Evolutionary conservation across 1,140 invertebrate genomes (phyloP), one percentile per base, ranked within the genome.

Genomic region (Calliopsis andreniformis): DNA sequence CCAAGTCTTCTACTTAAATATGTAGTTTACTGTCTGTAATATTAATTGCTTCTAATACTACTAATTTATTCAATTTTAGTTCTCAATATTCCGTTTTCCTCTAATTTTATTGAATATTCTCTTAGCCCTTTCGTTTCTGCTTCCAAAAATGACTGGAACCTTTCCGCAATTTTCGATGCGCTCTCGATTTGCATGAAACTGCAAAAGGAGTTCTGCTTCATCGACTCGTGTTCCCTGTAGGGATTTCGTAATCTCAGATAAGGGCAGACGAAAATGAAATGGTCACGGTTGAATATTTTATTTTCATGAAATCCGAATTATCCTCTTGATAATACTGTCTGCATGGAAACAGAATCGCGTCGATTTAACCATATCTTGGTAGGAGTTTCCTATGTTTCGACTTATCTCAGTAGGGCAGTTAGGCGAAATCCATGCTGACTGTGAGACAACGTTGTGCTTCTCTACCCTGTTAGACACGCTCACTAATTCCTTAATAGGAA

Each of bases 321-420:
- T n/a, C n/a, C n/a, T n/a, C 23, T 49, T 30, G 56, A 62, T 49
- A 63, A 72, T 72, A 51, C 35, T 16, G 8, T 3, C 30, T 20
- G 16, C 69, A 18, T 1, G 1, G 58, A 51, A 28, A 20, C 56
- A 51, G 25, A 72, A 28, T 43, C 12, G 28, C 28, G n/a, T 67
- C 39, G 49, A 55, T 49, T 39, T 66, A 67, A 47, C 47, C 73
- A 39, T 49, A 70, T 76, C 67, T 76, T 23, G 35, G 6, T 14
- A 23, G 32, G 25, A 67, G 67, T 62, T 70, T 51, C 45, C 56
- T 71, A 14, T 49, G 28, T 61, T 58, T 53, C 35, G 67, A 67
- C 56, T 76, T 76, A 76, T 76, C 73, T 76, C 43, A 70, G 56
- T 61, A 28, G 55, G 43, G 25, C 73, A 70, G 66, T 71, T 76